phyloP scores from a whole-genome alignment of 2,888 invertebrate genomes.

The Ditylenchus weischeri region DNA sequence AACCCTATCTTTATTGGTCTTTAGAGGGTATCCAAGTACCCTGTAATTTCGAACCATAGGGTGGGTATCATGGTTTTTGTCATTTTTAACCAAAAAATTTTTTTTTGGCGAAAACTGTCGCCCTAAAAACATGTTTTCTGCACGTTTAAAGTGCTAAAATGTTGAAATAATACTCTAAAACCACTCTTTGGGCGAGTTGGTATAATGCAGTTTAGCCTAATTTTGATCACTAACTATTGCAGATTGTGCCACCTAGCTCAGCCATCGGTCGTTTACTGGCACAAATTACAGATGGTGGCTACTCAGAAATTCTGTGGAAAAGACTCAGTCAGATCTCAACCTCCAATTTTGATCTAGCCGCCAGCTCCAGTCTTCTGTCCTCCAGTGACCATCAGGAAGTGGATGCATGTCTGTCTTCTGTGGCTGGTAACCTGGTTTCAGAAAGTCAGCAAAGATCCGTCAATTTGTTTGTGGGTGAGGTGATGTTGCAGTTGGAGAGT shows the following conservation, averaged over 20 bases:
- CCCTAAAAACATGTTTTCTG: too few relatives aligned
- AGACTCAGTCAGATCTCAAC: conserved; percentile 14
- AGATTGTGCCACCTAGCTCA: conserved; percentile 37
- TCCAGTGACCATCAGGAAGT: conserved; percentile 27
- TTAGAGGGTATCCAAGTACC: too few relatives aligned
- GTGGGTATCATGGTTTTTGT: too few relatives aligned
- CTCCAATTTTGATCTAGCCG: conserved; percentile 11
- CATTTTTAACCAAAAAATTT: too few relatives aligned
- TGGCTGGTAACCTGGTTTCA: conserved; percentile 13
- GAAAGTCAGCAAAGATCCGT: conserved; percentile 23
- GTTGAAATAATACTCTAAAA: too few relatives aligned
- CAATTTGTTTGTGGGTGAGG: conserved; percentile 57
- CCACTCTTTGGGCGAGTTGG: too few relatives aligned
- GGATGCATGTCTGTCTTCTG: conserved; percentile 23
- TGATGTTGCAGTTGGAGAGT: conserved; percentile 27
- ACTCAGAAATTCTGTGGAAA: conserved; percentile 36
- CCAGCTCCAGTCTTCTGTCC: conserved; percentile 4
- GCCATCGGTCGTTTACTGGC: conserved; percentile 39
- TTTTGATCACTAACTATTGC: neutral
- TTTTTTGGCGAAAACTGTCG: too few relatives aligned
- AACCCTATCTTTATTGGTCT: too few relatives aligned
- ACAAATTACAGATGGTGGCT: conserved; percentile 30
- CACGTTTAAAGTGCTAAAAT: too few relatives aligned
- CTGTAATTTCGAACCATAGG: too few relatives aligned
- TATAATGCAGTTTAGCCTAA: too few relatives aligned